Conservation (phyloP, 2,888 invertebrate species). For the Sesia apiformis region DNA sequence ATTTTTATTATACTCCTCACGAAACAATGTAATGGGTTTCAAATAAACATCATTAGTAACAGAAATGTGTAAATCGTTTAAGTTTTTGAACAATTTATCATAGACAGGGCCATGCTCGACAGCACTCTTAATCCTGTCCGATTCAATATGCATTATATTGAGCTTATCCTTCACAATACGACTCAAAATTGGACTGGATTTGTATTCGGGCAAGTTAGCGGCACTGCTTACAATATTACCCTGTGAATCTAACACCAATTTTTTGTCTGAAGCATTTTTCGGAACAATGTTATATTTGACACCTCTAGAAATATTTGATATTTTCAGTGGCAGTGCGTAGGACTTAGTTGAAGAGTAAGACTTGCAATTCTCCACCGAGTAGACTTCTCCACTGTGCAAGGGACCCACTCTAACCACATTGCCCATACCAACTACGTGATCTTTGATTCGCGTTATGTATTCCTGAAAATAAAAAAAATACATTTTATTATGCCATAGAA, state of each 20-base stretch:
- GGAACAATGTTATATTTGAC: constrained; percentile 67
- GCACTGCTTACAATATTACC: constrained; percentile 68
- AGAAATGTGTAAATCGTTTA: constrained; percentile 68
- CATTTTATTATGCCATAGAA: background rate
- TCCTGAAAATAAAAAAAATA: constrained; percentile 36
- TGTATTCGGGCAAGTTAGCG: constrained; percentile 64
- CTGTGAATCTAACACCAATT: constrained; percentile 59
- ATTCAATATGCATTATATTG: constrained; percentile 68
- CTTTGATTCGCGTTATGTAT: constrained; percentile 75
- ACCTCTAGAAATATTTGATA: constrained; percentile 61
- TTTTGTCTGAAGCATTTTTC: constrained; percentile 67
- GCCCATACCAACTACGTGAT: constrained; percentile 83
- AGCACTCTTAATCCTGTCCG: constrained; percentile 73
- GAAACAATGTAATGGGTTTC: constrained; percentile 70
- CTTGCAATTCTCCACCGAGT: constrained; percentile 58
- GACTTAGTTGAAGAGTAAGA: constrained; percentile 54
- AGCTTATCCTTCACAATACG: constrained; percentile 67
- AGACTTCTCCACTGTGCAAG: constrained; percentile 60
- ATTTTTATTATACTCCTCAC: constrained; percentile 70
- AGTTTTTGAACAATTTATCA: constrained; percentile 70
- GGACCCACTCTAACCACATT: constrained; percentile 78
- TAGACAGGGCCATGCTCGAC: constrained; percentile 76
- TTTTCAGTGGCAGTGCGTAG: constrained; percentile 63
- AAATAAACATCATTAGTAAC: constrained; percentile 69
- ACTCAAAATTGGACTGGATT: constrained; percentile 62